Conservation (phyloP, 2,797 vertebrate species). For the Emys orbicularis region DNA sequence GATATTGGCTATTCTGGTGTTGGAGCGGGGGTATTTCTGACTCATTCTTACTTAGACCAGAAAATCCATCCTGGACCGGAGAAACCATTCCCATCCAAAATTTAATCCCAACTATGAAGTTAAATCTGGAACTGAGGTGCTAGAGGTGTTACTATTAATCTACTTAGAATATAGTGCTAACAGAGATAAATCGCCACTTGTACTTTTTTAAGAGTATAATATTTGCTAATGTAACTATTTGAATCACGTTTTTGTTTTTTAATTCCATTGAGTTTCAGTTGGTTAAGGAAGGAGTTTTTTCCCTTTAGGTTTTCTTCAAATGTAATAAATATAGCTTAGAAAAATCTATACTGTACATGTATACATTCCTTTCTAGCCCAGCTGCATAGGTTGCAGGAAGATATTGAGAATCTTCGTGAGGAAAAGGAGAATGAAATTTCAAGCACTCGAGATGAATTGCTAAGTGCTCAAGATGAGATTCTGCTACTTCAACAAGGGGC, state of each 20-base stretch:
- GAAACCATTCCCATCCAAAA: neutral
- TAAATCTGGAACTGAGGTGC: neutral
- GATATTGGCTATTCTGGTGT: too few relatives aligned
- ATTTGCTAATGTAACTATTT: neutral
- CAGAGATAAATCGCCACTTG: neutral
- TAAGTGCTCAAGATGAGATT: slow-evolving; percentile 93
- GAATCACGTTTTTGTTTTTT: neutral
- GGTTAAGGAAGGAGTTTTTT: neutral
- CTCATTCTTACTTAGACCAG: neutral
- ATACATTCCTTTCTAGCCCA: slow-evolving; percentile 84
- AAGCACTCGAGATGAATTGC: slow-evolving; percentile 89
- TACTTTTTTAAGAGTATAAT: neutral
- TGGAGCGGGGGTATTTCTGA: neutral
- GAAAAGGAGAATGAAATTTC: slow-evolving; percentile 93
- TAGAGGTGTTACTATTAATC: neutral
- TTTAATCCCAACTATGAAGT: neutral
- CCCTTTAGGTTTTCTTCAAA: neutral
- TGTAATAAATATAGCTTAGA: neutral
- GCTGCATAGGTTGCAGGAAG: slow-evolving; percentile 90
- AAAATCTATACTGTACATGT: neutral
- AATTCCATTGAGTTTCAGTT: neutral
- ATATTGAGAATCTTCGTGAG: slow-evolving; percentile 92
- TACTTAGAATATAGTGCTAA: neutral
- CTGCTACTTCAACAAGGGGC: slow-evolving; percentile 90
- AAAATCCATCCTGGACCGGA: too few relatives aligned